Conservation (phyloP, 2,113 vertebrate genomes). For the Boulengeromyrus knoepffleri region DNA sequence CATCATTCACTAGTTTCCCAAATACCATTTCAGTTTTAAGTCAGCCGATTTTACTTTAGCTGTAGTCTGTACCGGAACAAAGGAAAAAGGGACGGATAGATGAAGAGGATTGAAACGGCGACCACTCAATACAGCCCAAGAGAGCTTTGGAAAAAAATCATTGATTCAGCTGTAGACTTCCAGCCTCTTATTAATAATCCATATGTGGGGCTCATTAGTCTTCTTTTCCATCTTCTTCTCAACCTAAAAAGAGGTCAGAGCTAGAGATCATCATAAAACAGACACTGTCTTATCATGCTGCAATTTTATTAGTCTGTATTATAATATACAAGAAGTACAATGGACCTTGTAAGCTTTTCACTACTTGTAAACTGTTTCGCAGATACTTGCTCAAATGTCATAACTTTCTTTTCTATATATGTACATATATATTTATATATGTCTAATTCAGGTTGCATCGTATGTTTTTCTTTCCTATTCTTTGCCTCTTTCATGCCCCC, state of each 20-base stretch:
- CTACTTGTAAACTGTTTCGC: neutral
- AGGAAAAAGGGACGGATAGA: neutral
- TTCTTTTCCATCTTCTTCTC: neutral
- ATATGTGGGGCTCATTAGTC: no score
- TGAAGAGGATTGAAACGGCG: neutral
- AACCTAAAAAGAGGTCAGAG: neutral
- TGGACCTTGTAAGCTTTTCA: neutral
- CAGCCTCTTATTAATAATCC: constrained; percentile 12
- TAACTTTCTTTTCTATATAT: neutral
- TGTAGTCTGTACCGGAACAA: neutral
- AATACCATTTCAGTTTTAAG: constrained; percentile 48
- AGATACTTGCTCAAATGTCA: no score
- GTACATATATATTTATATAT: no score
- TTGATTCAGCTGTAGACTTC: constrained; percentile 50
- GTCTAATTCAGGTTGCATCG: constrained; percentile 30
- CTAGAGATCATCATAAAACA: neutral
- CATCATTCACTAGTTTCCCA: constrained; percentile 45
- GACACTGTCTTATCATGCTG: neutral
- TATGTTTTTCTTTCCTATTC: neutral
- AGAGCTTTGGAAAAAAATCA: constrained; percentile 37
- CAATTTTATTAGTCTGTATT: neutral
- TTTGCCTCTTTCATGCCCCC: neutral
- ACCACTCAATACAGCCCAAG: constrained; percentile 24
- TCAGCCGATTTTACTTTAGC: constrained; percentile 45
- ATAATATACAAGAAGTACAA: neutral